Evolutionary conservation across 2,888 invertebrate genomes (phyloP).

Genomic region (Melinaea menophilus): DNA sequence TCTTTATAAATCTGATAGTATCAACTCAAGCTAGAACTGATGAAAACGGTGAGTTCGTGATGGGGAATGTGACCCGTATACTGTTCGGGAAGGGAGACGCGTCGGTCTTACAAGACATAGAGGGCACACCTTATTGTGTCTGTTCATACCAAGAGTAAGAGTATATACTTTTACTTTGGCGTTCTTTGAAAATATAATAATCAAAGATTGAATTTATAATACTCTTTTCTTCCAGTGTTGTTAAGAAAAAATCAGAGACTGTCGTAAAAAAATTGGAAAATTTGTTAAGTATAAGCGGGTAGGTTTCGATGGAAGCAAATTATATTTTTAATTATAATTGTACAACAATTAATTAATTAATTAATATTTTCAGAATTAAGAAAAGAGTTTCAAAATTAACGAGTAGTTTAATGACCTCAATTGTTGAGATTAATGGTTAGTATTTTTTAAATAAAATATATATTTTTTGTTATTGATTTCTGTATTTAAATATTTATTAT

Average conservation of each 20-base stretch:
- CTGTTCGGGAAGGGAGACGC: conserved; percentile 13
- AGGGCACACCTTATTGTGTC: conserved; percentile 24
- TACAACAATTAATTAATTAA: neutral
- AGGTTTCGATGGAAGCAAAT: neutral
- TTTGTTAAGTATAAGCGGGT: neutral
- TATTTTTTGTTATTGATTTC: neutral
- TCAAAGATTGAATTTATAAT: neutral
- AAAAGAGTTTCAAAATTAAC: conserved; percentile 20
- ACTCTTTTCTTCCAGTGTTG: neutral
- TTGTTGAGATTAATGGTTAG: conserved; percentile 25
- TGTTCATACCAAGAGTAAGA: conserved; percentile 13
- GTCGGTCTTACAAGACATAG: conserved; percentile 20
- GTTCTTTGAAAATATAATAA: neutral
- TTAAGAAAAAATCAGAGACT: neutral
- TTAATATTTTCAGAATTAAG: conserved; percentile 21
- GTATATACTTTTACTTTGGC: neutral
- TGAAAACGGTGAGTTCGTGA: conserved; percentile 17
- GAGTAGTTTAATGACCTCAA: conserved; percentile 18
- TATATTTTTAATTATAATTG: neutral
- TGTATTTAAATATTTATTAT: conserved; percentile 9
- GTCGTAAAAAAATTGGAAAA: neutral
- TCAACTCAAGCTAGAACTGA: conserved; percentile 15
- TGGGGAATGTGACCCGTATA: conserved; percentile 20
- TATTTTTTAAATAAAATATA: neutral
- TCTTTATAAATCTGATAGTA: conserved; percentile 1